Conservation (phyloP, 2,797 vertebrate species). For the Enteromius treurensis region DNA sequence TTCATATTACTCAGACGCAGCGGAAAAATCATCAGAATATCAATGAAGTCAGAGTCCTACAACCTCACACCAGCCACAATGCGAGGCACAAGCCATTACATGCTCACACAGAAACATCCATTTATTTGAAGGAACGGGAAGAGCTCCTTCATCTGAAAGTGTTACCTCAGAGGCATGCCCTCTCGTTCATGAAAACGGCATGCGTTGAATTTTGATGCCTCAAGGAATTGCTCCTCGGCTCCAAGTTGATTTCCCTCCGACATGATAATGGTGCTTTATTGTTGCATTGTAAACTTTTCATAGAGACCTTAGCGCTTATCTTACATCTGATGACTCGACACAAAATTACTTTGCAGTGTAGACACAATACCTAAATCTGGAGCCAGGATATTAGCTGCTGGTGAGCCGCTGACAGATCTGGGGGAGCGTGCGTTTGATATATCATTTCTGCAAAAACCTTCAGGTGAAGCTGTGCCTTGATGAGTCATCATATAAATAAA, state of each 20-base stretch:
- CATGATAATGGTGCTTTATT: slow-evolving; percentile 48
- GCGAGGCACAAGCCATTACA: slow-evolving; percentile 44
- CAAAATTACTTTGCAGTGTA: slow-evolving; percentile 50
- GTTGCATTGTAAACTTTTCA: slow-evolving; percentile 45
- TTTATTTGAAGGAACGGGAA: slow-evolving; percentile 38
- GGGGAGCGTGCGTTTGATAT: slow-evolving; percentile 40
- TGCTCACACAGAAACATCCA: slow-evolving; percentile 33
- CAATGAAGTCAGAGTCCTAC: slow-evolving; percentile 50
- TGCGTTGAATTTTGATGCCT: slow-evolving; percentile 27
- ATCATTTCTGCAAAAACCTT: slow-evolving; percentile 48
- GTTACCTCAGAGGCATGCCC: slow-evolving; percentile 23
- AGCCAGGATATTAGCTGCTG: slow-evolving; percentile 45
- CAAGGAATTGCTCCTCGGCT: slow-evolving; percentile 25
- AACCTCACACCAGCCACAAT: slow-evolving; percentile 39
- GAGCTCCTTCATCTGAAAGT: slow-evolving; percentile 44
- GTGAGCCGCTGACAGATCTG: slow-evolving; percentile 37
- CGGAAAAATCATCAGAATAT: slow-evolving; percentile 56
- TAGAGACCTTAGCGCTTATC: slow-evolving; percentile 37
- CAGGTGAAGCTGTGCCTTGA: slow-evolving; percentile 42
- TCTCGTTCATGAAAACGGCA: slow-evolving; percentile 16
- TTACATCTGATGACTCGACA: slow-evolving; percentile 46
- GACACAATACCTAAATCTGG: slow-evolving; percentile 48
- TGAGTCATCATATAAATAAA: slow-evolving; percentile 48
- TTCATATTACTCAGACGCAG: slow-evolving; percentile 53
- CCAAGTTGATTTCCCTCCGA: slow-evolving; percentile 11